Evolutionary conservation across 1,140 invertebrate species (phyloP).

Genomic region (Neomicropteryx cornuta): DNA sequence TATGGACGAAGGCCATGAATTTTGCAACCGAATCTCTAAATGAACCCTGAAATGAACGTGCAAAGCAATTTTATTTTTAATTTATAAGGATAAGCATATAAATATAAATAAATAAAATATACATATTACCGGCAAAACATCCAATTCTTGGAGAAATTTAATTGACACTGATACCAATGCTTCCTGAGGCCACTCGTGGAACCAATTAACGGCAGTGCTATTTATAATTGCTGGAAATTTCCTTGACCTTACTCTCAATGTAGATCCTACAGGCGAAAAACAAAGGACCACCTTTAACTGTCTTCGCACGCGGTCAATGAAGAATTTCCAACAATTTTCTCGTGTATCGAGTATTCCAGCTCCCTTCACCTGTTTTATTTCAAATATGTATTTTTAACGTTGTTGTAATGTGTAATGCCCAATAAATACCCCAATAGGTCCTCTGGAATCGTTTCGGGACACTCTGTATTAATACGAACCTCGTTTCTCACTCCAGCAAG

Average conservation of each 20-base stretch:
- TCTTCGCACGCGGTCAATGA: slow-evolving; percentile 86
- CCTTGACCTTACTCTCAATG: slow-evolving; percentile 76
- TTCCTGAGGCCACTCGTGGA: slow-evolving; percentile 97
- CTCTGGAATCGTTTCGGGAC: too few species aligned
- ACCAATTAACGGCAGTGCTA: slow-evolving; percentile 94
- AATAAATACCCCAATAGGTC: too few species aligned
- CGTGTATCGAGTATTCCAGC: slow-evolving; percentile 77
- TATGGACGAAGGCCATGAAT: slow-evolving; percentile 93
- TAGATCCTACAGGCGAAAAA: slow-evolving; percentile 90
- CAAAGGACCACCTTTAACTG: slow-evolving; percentile 87
- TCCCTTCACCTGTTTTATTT: slow-evolving; percentile 55
- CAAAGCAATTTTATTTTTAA: slow-evolving; percentile 2
- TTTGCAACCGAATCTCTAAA: slow-evolving; percentile 67
- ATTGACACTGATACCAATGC: slow-evolving; percentile 86
- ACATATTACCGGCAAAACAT: slow-evolving; percentile 59
- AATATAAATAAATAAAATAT: slow-evolving; percentile 7
- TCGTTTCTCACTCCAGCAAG: slow-evolving; percentile 80
- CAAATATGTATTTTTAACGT: background rate
- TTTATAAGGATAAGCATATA: slow-evolving; percentile 6
- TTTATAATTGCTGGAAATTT: slow-evolving; percentile 95
- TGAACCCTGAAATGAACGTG: slow-evolving; percentile 36
- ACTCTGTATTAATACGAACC: slow-evolving; percentile 39
- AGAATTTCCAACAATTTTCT: slow-evolving; percentile 97
- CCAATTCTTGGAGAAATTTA: slow-evolving; percentile 74
- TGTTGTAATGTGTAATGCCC: background rate